Evolutionary conservation across 2,888 invertebrate genomes (phyloP).

Genomic region (Mesorhabditis belari): DNA sequence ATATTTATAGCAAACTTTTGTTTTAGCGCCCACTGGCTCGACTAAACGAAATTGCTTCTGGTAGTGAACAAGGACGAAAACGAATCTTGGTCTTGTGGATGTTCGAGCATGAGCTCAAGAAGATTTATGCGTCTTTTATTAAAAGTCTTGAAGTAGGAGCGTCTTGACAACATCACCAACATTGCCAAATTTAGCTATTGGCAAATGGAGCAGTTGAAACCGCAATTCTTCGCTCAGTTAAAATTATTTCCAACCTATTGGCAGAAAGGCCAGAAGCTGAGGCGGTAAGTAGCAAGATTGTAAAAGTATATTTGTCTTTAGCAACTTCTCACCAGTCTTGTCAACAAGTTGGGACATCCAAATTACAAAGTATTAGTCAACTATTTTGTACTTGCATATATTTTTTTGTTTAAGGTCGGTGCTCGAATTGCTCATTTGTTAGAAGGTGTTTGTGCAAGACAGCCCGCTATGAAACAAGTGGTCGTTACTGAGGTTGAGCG

Average conservation of each 20-base stretch:
- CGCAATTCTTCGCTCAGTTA: constrained; percentile 73
- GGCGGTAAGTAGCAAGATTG: constrained; percentile 67
- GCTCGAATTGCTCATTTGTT: constrained; percentile 80
- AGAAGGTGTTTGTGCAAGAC: constrained; percentile 72
- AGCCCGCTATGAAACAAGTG: constrained; percentile 84
- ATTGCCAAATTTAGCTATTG: constrained; percentile 51
- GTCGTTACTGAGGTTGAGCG: constrained; percentile 82
- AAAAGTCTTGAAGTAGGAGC: constrained; percentile 64
- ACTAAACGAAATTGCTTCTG: constrained; percentile 58
- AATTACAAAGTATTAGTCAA: constrained; percentile 64
- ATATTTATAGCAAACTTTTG: constrained; percentile 6
- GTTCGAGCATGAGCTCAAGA: constrained; percentile 80
- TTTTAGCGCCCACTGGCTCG: constrained; percentile 54
- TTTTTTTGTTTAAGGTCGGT: constrained; percentile 63
- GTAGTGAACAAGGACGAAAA: constrained; percentile 60
- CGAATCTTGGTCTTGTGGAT: constrained; percentile 65
- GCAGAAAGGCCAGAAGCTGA: constrained; percentile 77
- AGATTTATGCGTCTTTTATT: constrained; percentile 68
- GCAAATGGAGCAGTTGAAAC: constrained; percentile 73
- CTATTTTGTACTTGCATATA: neutral
- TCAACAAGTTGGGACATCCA: constrained; percentile 94
- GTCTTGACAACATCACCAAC: constrained; percentile 8
- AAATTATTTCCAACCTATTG: constrained; percentile 68
- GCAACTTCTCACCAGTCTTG: constrained; percentile 68
- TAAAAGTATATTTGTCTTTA: too few species aligned